Base-by-base conservation (phyloP, 2,113 vertebrate species). In the Siniperca knerii region DNA sequence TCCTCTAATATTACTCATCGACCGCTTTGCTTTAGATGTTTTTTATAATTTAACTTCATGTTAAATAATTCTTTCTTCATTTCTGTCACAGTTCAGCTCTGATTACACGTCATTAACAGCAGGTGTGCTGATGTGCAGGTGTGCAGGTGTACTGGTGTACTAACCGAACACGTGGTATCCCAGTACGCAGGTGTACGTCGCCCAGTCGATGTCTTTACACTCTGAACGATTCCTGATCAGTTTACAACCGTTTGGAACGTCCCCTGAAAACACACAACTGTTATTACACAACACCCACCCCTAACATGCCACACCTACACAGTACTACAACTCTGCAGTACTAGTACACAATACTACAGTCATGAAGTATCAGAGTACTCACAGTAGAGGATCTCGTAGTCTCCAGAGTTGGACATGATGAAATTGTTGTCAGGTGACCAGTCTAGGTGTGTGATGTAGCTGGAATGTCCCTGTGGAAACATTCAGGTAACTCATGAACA, bases 331-430 rank as follows among this genome's bases (percentile, higher is more conserved):
- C 75, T 20, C 23, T 54, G n/a, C 35, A 69, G 9, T 21, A 69
- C 35, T 21, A 23, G 0, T n/a, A 16, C 58, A 50, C 55, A 42
- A 10, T 50, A 33, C 10, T 8, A 42, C 18, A 74, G 44, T 18
- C 6, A 4, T 21, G 1, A 16, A 13, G n/a, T 44, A 21, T 33
- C 4, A 4, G 10, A 52, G 42, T 93, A 98, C 98, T 99, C 92
- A 99, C 98, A 99, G 96, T 99, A 98, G 86, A 99, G 91, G 95
- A 99, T 99, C 96, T 99, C 98, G 77, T 99, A 99, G 96, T 99
- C 98, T 95, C 98, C 98, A 33, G 98, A 99, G 96, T 99, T 99
- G 94, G 98, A 99, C 98, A 99, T 99, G 95, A 99, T 99, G 86
- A 97, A 97, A 89, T 97, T 97, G 94, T 99, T 99, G 95, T 99